Base-by-base conservation (phyloP, 1,140 invertebrate genomes). In the Lordiphosa mommai region DNA sequence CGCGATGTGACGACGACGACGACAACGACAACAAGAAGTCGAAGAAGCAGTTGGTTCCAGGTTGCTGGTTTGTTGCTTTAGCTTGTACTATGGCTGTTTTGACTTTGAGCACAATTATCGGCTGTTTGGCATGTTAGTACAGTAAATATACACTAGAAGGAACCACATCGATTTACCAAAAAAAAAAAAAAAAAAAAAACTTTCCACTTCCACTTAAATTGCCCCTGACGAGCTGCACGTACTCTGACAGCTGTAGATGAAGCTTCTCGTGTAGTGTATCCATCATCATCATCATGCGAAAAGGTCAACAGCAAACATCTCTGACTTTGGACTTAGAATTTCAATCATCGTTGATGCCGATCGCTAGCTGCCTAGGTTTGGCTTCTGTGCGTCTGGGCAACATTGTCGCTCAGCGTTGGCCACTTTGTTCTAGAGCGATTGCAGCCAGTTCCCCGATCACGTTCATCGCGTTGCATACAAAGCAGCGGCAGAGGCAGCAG, bases 241-340 rank as follows among this genome's bases (percentile, higher is more conserved):
- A 65, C 77, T 27, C 23, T 82, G 76, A 82, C 76, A 84, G 72
- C 77, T 65, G 57, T 41, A 37, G 60, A 47, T 70, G 67, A 72
- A 56, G 30, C 10, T 32, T 47, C 60, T 47, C 40, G 29, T 49
- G 34, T 56, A 80, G 74, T 80, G 76, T 57, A 82, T 80, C 76
- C 76, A 80, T 80, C 76, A 80, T 33, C 44, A 82, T 71, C 71
- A 71, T 82, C 76, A 84, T 82, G 77, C 76, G 76, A 82, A 82
- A 82, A 82, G 76, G 76, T 82, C 76, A 82, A 66, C 72, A 34
- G 34, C 60, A 66, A 67, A 44, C 34, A 27, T 34, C 49, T 59
- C 53, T 58, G 64, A 58, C 37, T 41, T 69, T 53, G 57, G 56
- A 43, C 51, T 84, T 84, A 71, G 76, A 82, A 82, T 82, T 82